Evolutionary conservation across 2,797 vertebrate genomes (phyloP).

Genomic region (Phrynocephalus forsythii): DNA sequence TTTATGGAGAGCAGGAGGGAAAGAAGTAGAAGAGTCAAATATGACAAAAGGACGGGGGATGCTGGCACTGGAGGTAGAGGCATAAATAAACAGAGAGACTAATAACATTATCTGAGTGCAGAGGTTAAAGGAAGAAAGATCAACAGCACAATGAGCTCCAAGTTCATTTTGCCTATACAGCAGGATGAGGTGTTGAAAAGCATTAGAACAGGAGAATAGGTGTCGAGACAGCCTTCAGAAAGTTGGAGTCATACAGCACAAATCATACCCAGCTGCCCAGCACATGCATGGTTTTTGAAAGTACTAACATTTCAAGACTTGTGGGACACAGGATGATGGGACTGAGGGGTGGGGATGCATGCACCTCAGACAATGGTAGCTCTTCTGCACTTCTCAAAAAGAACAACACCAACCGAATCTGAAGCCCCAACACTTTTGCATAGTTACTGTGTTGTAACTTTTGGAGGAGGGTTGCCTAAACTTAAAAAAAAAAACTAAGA

Average conservation of each 20-base stretch:
- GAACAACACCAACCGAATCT: no score
- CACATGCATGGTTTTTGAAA: neutral
- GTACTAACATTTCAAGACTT: no score
- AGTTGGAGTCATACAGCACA: neutral
- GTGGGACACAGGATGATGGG: neutral
- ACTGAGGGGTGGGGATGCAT: neutral
- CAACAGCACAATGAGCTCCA: neutral
- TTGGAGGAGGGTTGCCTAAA: no score
- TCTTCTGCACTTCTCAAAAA: neutral
- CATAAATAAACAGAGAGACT: constrained; percentile 73
- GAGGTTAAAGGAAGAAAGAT: neutral
- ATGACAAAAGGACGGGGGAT: constrained; percentile 43
- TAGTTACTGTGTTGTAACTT: no score
- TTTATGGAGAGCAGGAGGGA: constrained; percentile 73
- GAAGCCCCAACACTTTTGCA: no score
- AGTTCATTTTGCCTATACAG: neutral
- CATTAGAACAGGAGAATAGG: constrained; percentile 7
- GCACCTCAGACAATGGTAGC: neutral
- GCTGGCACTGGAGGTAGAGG: constrained; percentile 68
- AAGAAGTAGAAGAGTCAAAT: constrained; percentile 58
- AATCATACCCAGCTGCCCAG: neutral
- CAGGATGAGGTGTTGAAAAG: constrained; percentile 1
- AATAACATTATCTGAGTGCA: constrained; percentile 44
- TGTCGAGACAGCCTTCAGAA: neutral
- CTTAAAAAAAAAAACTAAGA: no score